Percentiles rank a stretch among this genome's conserved stretches.
Evolutionary conservation across 2,888 invertebrate species (phyloP).

Genomic region (Andricus quercusramuli): DNA sequence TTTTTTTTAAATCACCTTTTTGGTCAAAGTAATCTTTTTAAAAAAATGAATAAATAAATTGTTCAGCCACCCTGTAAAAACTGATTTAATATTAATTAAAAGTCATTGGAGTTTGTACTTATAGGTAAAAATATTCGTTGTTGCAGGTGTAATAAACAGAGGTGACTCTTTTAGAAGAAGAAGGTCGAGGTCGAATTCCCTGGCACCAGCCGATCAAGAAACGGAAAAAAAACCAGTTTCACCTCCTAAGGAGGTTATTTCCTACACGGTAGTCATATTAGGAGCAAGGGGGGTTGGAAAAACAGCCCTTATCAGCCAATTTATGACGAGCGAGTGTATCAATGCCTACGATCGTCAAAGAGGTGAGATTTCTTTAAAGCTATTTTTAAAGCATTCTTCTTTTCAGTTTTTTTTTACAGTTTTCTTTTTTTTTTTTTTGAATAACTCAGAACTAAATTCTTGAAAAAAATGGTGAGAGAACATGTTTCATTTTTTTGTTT

Average conservation of each 20-base stretch:
- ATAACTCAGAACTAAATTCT: no score
- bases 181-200: conserved; percentile 90
- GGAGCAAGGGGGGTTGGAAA: conserved; percentile 82
- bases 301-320: conserved; percentile 83
- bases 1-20: no score
- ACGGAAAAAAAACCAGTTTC: conserved; percentile 64
- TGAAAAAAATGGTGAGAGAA: no score
- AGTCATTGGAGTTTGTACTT: no score
- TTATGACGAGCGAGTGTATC: conserved; percentile 96
- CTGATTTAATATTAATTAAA: no score
- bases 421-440: no score
- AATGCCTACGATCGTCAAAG: conserved; percentile 94
- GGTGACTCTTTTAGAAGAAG: conserved; percentile 95
- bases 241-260: conserved; percentile 77
- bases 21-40: no score
- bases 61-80: no score
- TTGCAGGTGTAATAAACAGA: conserved; percentile 92
- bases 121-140: background rate
- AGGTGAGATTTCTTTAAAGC: conserved; percentile 80
- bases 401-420: no score
- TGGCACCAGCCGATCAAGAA: conserved; percentile 82
- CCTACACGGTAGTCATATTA: conserved; percentile 83
- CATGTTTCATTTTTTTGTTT: no score
- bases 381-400: no score
- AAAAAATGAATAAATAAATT: no score